phyloP scores from a whole-genome alignment of 2,113 vertebrate species.

The Periophthalmus modestus region DNA sequence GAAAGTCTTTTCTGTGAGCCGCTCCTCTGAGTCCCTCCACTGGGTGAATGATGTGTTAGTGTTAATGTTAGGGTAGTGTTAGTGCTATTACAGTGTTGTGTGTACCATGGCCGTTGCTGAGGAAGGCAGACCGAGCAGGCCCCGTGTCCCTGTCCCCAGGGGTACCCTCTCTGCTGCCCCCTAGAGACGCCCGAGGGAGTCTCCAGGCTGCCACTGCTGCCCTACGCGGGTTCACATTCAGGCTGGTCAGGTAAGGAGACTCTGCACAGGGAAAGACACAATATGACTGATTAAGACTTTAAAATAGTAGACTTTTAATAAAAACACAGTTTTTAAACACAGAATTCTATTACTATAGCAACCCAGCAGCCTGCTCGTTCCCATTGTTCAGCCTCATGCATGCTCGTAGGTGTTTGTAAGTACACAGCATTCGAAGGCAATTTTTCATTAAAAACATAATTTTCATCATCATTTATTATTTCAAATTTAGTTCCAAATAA shows the following conservation, averaged over 20 bases:
- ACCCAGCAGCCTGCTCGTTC: too few relatives aligned
- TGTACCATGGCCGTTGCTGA: constrained; percentile 80
- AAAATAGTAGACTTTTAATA: neutral
- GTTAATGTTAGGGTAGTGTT: neutral
- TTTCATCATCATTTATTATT: too few relatives aligned
- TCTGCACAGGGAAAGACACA: constrained; percentile 63
- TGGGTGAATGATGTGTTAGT: neutral
- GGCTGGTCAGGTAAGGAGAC: constrained; percentile 86
- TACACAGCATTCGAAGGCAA: too few relatives aligned
- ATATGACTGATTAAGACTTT: neutral
- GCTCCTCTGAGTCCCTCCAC: neutral
- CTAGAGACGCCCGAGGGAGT: constrained; percentile 75
- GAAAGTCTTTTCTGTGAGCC: neutral
- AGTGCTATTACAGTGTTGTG: neutral
- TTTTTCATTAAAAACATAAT: too few relatives aligned
- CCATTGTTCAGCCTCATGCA: too few relatives aligned
- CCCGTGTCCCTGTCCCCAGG: constrained; percentile 67
- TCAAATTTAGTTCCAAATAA: too few relatives aligned
- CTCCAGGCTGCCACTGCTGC: constrained; percentile 75
- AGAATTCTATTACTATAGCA: too few relatives aligned
- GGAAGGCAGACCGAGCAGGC: constrained; percentile 67
- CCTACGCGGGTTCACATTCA: constrained; percentile 77
- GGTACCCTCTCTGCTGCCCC: constrained; percentile 52
- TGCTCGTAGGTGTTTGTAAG: too few relatives aligned
- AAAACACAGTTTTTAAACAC: too few relatives aligned